Percentiles rank a stretch among this genome's conserved stretches.
These are phyloP conservation scores for Halocynthia aurantium DNA, from an alignment of 23 tunicate genomes.

Conservation along the genomic window DNA sequence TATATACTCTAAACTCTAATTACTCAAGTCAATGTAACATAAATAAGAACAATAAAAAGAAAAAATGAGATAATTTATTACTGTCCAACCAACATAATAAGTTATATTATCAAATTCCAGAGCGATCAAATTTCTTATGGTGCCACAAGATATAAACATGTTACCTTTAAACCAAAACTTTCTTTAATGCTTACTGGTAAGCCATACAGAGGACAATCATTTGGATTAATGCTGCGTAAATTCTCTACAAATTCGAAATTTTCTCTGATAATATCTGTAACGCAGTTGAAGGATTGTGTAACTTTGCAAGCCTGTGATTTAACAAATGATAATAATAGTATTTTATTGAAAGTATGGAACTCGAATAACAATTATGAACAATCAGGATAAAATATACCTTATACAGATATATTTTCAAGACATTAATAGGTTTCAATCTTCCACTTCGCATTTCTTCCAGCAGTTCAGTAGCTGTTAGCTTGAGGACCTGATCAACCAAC, in stretches of 20 bases:
- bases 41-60: no score
- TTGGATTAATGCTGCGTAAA: neutral
- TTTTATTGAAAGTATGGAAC: neutral
- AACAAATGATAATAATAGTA: neutral
- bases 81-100: no score
- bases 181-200: conserved; percentile 22
- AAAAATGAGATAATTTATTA: no score
- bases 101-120: no score
- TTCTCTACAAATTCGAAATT: neutral
- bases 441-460: conserved; percentile 8
- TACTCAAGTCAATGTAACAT: no score
- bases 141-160: no score
- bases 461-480: conserved; percentile 7
- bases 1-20: no score
- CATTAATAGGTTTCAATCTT: conserved; percentile 1
- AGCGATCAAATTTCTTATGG: no score
- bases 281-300: conserved; percentile 41
- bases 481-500: neutral
- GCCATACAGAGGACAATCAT: conserved; percentile 15
- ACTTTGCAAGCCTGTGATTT: conserved; percentile 38
- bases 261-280: conserved; percentile 34
- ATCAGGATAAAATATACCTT: conserved; percentile 3
- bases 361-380: neutral
- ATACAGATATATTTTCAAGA: conserved; percentile 19
- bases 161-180: neutral